These are phyloP conservation scores for Xenotilapia leptura DNA, from an alignment of 2,113 vertebrate species.

Conservation along the genomic window DNA sequence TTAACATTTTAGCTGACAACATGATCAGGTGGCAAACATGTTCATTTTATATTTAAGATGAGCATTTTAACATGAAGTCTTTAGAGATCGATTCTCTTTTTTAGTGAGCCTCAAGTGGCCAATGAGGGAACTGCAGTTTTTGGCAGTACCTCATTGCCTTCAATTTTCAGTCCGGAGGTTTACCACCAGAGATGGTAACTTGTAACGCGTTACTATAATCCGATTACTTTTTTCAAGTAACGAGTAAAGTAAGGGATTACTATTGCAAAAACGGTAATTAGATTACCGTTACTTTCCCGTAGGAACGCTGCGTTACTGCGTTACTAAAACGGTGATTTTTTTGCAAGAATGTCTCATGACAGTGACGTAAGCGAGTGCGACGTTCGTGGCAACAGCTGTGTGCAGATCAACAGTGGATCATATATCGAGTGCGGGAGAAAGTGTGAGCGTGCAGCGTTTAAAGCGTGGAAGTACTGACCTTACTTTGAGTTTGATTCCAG, in stretches of 20 bases:
- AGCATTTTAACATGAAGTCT: neutral
- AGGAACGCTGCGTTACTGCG: too few relatives aligned
- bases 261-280: too few relatives aligned
- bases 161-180: rapidly evolving
- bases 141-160: neutral
- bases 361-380: rapidly evolving
- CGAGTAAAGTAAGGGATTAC: too few relatives aligned
- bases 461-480: too few relatives aligned
- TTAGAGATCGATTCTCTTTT: neutral
- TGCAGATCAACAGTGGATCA: rapidly evolving
- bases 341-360: too few relatives aligned
- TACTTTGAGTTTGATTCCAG: too few relatives aligned
- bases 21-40: neutral
- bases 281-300: too few relatives aligned
- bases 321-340: too few relatives aligned
- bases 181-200: rapidly evolving
- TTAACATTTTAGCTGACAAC: neutral
- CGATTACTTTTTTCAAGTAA: too few relatives aligned
- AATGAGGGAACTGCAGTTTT: neutral
- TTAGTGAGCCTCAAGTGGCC: neutral
- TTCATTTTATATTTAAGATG: neutral
- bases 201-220: too few relatives aligned
- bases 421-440: too few relatives aligned
- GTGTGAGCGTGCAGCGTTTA: too few relatives aligned
- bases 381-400: rapidly evolving